Base-by-base conservation (phyloP, 2,888 invertebrate genomes). In the Pimpla rufipes region DNA sequence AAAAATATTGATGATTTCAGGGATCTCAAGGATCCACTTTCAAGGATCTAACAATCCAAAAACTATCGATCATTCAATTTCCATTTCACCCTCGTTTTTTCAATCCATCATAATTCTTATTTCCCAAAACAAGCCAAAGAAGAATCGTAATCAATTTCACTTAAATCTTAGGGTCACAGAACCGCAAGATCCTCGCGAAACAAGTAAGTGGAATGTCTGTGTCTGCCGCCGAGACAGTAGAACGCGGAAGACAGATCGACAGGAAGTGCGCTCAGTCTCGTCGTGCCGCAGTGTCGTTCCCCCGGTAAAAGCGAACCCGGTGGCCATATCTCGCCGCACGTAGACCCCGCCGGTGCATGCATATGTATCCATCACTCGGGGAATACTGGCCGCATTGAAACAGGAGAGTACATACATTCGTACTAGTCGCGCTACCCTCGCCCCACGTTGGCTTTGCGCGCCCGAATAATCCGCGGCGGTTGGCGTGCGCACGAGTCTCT, bases 211-310 rank as follows among this genome's bases (percentile, higher is more conserved):
- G 66, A 78, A 83, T 83, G 75, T 74, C 82, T 77, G 78, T 70
- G 88, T 85, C 80, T 81, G 83, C 79, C 79, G 79, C 74, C 85
- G 66, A 35, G 64, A 57, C 16, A 50, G 57, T 35, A 79, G 79
- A 83, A 88, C 87, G 85, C 86, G 87, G 85, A 89, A 89, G 88
- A 89, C 86, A 86, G 87, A 89, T 88, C 80, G 84, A 78, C 83
- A 87, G 89, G 89, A 89, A 89, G 89, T 88, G 75, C 57, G 35
- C 37, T 55, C 52, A 55, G 67, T 35, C 45, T 73, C 45, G 16
- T 42, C 62, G 75, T 23, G 50, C 59, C 13, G 57, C 2, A n/a
- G 13, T 7, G 16, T 35, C n/a, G 57, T 35, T 59, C 16, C 57
- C 35, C 35, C 29, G 13, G 57, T 35, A 35, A 59, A 35, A 37